Evolutionary conservation across 2,888 invertebrate genomes (phyloP), one percentile per base, ranked within the genome.

Genomic region (Drosophila pseudotakahashii): DNA sequence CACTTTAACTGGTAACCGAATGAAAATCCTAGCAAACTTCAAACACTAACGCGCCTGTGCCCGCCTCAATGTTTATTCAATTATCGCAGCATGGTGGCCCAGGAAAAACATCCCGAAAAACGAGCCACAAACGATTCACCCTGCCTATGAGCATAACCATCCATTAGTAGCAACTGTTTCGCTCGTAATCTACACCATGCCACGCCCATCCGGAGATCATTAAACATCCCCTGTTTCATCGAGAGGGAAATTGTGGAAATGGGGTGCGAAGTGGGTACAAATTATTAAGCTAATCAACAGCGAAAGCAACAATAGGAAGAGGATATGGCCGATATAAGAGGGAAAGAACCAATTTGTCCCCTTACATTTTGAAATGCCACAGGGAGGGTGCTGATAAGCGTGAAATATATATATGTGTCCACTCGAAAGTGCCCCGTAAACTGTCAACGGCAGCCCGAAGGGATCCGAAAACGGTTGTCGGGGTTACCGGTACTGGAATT

Each of bases 241-340:
- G 32, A 11, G 16, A 42, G 34, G 23, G 68, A 54, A 42, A 53
- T 57, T 52, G 48, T 58, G 78, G 59, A 55, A 50, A 68, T 55
- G 54, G 73, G 73, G 73, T 69, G 74, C 62, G 64, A 86, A 88
- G 57, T 83, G 81, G 64, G 71, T 74, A 79, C 88, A 79, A 89
- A 89, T 84, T 87, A 88, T 88, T 70, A 87, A 84, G 89, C 84
- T 89, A 84, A 84, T 84, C 78, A 83, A 84, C 77, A 75, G 78
- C 70, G 69, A 74, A 73, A 77, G 76, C 77, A 78, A 66, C 48
- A 54, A 47, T n/a, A 45, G 45, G 70, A 26, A 74, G 52, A 67
- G 78, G 75, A 80, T 60, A 68, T 61, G 2, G 50, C 36, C 64
- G 36, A 48, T 19, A 7, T 11, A 48, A 48, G 34, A 41, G 53